These are phyloP conservation scores for Drosophila virilis DNA, from an alignment of 1,140 invertebrate genomes.

Conservation along the genomic window DNA sequence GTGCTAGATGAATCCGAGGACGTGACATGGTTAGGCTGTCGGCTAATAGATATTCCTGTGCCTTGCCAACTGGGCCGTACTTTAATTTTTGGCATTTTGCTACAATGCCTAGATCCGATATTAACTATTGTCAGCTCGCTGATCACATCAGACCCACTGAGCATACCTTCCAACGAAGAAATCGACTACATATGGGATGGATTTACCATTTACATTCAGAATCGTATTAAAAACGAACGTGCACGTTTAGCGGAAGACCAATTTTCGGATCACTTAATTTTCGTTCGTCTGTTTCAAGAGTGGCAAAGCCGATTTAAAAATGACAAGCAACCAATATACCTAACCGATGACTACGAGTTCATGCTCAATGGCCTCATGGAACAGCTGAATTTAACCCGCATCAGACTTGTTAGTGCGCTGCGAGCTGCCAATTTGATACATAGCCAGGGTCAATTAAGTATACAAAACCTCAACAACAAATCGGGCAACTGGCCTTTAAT, in stretches of 20 bases:
- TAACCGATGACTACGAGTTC: slow-evolving; percentile 70
- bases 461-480: slow-evolving; percentile 92
- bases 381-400: slow-evolving; percentile 84
- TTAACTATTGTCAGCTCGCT: slow-evolving; percentile 95
- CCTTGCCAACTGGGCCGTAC: slow-evolving; percentile 96
- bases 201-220: slow-evolving; percentile 87
- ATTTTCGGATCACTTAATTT: slow-evolving; percentile 95
- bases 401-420: slow-evolving; percentile 93
- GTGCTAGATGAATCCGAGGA: slow-evolving; percentile 93
- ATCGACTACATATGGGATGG: slow-evolving; percentile 78
- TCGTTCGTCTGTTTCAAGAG: slow-evolving; percentile 94
- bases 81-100: slow-evolving; percentile 94
- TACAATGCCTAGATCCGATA: slow-evolving; percentile 97
- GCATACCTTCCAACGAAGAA: slow-evolving; percentile 48
- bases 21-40: slow-evolving; percentile 93
- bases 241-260: slow-evolving; percentile 90
- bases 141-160: slow-evolving; percentile 90
- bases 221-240: slow-evolving; percentile 85
- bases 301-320: slow-evolving; percentile 87
- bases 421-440: slow-evolving; percentile 93
- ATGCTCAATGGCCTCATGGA: slow-evolving; percentile 69
- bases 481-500: slow-evolving; percentile 96
- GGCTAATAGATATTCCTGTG: slow-evolving; percentile 94
- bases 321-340: slow-evolving; percentile 30
- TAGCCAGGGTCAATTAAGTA: slow-evolving; percentile 89